Percentiles rank a stretch among this genome's conserved stretches.
These are phyloP conservation scores for Otus sunia DNA, from an alignment of 2,113 vertebrate genomes.

Conservation along the genomic window DNA sequence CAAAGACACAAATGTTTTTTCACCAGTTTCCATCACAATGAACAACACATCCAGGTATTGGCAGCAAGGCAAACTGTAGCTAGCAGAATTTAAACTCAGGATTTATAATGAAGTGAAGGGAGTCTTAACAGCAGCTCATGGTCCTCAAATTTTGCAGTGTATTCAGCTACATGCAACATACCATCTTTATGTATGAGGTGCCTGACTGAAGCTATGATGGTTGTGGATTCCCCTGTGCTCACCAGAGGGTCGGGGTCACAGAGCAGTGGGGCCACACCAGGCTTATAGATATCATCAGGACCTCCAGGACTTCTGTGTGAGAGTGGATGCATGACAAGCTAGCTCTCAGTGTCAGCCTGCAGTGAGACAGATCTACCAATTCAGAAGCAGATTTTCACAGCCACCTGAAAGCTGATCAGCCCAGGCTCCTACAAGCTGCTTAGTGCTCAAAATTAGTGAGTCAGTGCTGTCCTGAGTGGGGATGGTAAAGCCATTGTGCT, in stretches of 20 bases:
- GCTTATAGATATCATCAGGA: not conserved
- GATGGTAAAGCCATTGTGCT: not conserved
- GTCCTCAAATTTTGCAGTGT: not conserved
- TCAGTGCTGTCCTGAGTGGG: not conserved
- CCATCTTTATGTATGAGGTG: not conserved
- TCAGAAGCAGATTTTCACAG: not conserved
- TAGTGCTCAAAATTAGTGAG: not conserved
- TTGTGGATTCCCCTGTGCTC: not conserved
- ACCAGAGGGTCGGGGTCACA: not conserved
- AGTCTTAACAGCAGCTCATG: not conserved
- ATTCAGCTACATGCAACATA: not conserved
- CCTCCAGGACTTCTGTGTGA: not conserved
- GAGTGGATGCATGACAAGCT: accelerated
- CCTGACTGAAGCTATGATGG: not conserved
- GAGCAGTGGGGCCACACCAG: not conserved
- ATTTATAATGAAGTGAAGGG: not conserved
- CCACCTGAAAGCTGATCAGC: not conserved
- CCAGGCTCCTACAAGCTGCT: not conserved
- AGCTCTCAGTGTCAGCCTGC: not conserved
- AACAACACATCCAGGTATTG: not conserved
- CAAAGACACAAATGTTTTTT: not conserved
- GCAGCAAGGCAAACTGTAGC: not conserved
- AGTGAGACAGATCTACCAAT: not conserved
- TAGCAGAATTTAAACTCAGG: not conserved
- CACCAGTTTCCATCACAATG: not conserved